Conservation (phyloP, 2,888 invertebrate genomes). For the Athalia circularis region DNA sequence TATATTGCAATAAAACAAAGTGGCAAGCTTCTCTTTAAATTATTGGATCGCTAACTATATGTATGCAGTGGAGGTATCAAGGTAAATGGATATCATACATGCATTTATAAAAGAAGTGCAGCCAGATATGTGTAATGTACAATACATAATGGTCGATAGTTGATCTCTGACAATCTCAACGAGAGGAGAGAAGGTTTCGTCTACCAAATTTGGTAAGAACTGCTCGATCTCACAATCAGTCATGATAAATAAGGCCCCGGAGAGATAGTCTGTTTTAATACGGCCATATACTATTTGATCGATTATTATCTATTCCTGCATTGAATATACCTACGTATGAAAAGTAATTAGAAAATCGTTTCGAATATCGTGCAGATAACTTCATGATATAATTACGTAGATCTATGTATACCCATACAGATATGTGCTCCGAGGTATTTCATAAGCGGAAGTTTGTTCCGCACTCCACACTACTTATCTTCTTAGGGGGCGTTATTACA, state of each 20-base stretch:
- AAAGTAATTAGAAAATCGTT: not conserved
- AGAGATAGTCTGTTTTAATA: not conserved
- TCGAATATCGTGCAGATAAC: no score
- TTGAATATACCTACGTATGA: not conserved
- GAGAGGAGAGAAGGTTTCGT: conserved; percentile 26
- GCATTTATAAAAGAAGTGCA: no score
- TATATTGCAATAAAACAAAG: not conserved
- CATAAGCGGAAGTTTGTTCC: conserved; percentile 42
- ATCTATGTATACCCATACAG: conserved; percentile 1
- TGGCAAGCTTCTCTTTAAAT: conserved; percentile 18
- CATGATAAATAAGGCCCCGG: conserved; percentile 4
- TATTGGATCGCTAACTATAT: not conserved
- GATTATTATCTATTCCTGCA: conserved; percentile 1
- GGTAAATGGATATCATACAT: no score
- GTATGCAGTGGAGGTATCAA: no score
- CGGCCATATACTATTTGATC: not conserved
- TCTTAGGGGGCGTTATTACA: conserved; percentile 18
- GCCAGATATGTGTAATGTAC: not conserved
- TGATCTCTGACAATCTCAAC: not conserved
- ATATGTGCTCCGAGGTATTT: conserved; percentile 24
- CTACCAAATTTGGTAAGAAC: conserved; percentile 38
- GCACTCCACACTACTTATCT: not conserved
- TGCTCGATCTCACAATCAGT: not conserved
- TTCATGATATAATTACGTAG: no score
- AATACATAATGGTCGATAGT: not conserved